Evolutionary conservation across 64 coral and sea anemone species (phyloP).

Genomic region (Trachythela sp.): DNA sequence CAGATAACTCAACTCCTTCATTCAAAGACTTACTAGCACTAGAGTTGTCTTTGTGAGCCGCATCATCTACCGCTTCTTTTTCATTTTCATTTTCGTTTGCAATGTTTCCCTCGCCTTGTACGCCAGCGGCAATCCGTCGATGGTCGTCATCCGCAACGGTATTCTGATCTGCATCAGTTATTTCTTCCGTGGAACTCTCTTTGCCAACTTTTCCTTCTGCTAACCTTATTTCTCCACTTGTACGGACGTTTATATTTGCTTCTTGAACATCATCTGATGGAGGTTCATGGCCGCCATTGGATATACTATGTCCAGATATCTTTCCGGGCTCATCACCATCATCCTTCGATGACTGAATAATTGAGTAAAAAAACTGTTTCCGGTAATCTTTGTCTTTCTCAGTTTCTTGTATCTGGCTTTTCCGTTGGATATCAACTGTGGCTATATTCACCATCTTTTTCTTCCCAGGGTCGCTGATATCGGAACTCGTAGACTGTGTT

Average conservation of each 20-base stretch:
- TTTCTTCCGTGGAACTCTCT: neutral
- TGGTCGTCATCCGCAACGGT: neutral
- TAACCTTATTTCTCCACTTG: neutral
- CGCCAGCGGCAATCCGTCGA: neutral
- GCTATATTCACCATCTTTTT: neutral
- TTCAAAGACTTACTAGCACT: neutral
- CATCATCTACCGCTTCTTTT: neutral
- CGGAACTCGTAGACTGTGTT: neutral
- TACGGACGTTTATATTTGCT: neutral
- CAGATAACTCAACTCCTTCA: neutral
- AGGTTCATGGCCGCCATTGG: neutral
- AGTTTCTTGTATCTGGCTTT: neutral
- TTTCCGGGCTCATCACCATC: slow-evolving; percentile 1
- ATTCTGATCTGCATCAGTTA: neutral
- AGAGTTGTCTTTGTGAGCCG: neutral
- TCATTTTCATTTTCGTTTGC: neutral
- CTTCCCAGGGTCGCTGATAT: neutral
- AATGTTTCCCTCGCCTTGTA: neutral
- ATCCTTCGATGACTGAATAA: slow-evolving; percentile 23
- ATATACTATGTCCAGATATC: neutral
- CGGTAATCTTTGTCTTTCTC: slow-evolving; percentile 8
- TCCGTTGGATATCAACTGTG: neutral
- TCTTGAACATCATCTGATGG: neutral
- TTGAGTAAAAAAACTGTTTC: neutral
- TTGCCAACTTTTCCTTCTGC: neutral